Evolutionary conservation across 1,140 invertebrate species (phyloP), one percentile per base, ranked within the genome.

Genomic region (Muscidifurax raptorellus): DNA sequence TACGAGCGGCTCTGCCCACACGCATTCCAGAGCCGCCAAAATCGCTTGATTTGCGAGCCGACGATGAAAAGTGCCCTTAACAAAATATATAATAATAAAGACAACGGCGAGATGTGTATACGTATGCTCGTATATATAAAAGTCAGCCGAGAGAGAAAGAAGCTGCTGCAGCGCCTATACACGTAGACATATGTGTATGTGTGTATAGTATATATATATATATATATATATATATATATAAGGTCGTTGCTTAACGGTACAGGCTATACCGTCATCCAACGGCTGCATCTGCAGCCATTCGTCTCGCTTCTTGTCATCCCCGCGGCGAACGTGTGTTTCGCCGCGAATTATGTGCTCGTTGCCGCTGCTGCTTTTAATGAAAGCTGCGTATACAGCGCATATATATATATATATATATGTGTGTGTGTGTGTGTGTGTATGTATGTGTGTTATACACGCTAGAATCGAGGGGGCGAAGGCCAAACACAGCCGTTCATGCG

Each of bases 381-480:
- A 87, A 87, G 47, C 52, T 85, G 52, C 52, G 36, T 40, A 9
- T 40, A 40, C 36, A 40, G 36, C 9, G 15, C 44, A 9, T 18
- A 2, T 47, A 47, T 47, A 18, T 44, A 44, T 10, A 44, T 6
- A 47, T 1, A 18, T 40, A 40, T 40, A 40, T 40, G 36, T 40
- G 9, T 40, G n/a, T 40, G 9, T 40, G 9, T 9, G 36, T 40
- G 36, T 40, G 9, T 40, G 9, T 40, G 36, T 40, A n/a, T n/a
- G n/a, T n/a, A n/a, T n/a, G n/a, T n/a, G n/a, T n/a, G n/a, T n/a
- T n/a, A n/a, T 10, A 40, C 36, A 40, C 36, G 9, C 36, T 40
- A 85, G 87, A 88, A 89, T 90, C 88, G 89, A 88, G 59, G 86
- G 85, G 80, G 88, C 80, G 72, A 52, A 0, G n/a, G n/a, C n/a